Evolutionary conservation across 2,113 vertebrate genomes (phyloP).

Genomic region (Arothron firmamentum): DNA sequence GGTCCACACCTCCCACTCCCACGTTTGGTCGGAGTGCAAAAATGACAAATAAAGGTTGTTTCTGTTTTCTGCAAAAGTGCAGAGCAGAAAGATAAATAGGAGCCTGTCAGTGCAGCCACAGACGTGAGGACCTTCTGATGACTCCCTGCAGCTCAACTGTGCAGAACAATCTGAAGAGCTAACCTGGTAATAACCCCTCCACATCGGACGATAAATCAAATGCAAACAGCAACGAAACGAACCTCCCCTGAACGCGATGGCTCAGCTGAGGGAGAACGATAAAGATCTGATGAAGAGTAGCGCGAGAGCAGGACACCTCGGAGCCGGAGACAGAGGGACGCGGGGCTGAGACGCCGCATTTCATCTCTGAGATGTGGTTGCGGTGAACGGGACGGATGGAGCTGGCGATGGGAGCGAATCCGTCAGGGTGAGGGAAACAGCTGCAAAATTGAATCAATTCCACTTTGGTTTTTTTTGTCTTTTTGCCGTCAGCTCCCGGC

Average conservation of each 20-base stretch:
- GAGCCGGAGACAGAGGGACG: slow-evolving; percentile 56
- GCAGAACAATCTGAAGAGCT: neutral
- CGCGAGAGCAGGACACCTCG: slow-evolving; percentile 34
- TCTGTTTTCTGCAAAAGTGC: slow-evolving; percentile 91
- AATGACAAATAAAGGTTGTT: slow-evolving; percentile 82
- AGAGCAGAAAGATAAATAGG: slow-evolving; percentile 84
- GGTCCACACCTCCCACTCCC: slow-evolving; percentile 73
- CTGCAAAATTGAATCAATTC: no score
- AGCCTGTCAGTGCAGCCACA: slow-evolving; percentile 81
- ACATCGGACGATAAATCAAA: slow-evolving; percentile 83
- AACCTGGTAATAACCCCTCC: neutral
- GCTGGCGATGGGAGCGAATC: slow-evolving; percentile 33
- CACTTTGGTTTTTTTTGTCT: no score
- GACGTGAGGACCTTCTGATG: slow-evolving; percentile 85
- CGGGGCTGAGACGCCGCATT: slow-evolving; percentile 27
- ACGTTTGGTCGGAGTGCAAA: slow-evolving; percentile 32
- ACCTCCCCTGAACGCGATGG: slow-evolving; percentile 76
- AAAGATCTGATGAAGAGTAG: slow-evolving; percentile 83
- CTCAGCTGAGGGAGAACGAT: slow-evolving; percentile 74
- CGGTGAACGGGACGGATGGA: slow-evolving; percentile 29
- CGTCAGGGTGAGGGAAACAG: slow-evolving; percentile 18
- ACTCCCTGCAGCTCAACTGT: slow-evolving; percentile 45
- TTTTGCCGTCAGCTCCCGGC: no score
- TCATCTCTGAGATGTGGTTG: slow-evolving; percentile 34
- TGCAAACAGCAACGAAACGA: no score